Evolutionary conservation across 2,797 vertebrate species (phyloP).

Genomic region (Myoxocephalus aenaeus): DNA sequence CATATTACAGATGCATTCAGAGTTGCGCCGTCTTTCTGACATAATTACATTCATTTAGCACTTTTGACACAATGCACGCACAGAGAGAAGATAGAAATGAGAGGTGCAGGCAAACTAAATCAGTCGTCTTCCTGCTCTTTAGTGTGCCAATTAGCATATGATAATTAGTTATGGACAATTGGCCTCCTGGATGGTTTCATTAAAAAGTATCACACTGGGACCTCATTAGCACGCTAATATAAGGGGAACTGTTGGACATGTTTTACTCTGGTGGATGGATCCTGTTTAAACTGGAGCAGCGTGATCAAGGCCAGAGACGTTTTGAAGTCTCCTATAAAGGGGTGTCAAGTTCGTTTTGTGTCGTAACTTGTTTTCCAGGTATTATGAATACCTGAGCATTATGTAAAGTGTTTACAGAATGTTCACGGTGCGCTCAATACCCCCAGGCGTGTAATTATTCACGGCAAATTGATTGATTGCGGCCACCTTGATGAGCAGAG

Average conservation of each 20-base stretch:
- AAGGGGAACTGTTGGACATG: constrained; percentile 67
- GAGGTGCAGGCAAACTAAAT: constrained; percentile 69
- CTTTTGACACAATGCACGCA: constrained; percentile 60
- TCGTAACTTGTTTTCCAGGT: constrained; percentile 33
- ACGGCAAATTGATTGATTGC: constrained; percentile 52
- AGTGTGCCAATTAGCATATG: constrained; percentile 80
- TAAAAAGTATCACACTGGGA: constrained; percentile 82
- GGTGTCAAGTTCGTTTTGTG: constrained; percentile 46
- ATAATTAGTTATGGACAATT: constrained; percentile 86
- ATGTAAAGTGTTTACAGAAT: constrained; percentile 45
- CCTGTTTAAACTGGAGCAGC: constrained; percentile 51
- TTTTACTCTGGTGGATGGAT: constrained; percentile 60
- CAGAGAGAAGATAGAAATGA: constrained; percentile 49
- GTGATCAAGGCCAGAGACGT: constrained; percentile 44
- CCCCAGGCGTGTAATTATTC: constrained; percentile 61
- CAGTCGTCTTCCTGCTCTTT: constrained; percentile 64
- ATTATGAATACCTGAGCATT: constrained; percentile 49
- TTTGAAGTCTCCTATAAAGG: constrained; percentile 44
- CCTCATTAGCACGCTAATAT: constrained; percentile 81
- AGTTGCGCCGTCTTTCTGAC: constrained; percentile 44
- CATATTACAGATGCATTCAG: constrained; percentile 61
- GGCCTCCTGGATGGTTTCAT: constrained; percentile 84
- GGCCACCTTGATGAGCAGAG: constrained; percentile 60
- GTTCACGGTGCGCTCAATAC: constrained; percentile 32
- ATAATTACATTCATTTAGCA: constrained; percentile 73